These are phyloP conservation scores for Entomobrya proxima DNA, from an alignment of 2,888 invertebrate genomes.

Conservation along the genomic window DNA sequence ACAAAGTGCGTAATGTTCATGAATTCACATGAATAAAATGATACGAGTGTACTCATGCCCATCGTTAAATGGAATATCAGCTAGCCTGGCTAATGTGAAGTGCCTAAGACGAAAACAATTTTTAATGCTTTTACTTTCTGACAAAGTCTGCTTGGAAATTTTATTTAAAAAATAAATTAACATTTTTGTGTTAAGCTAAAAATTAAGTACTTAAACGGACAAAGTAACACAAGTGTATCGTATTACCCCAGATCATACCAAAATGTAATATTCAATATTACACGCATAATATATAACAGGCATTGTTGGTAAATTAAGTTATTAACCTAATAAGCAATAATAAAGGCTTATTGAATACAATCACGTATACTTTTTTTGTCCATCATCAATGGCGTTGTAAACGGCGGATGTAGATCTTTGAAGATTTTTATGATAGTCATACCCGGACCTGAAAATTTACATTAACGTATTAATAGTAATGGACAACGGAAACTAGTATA, in stretches of 20 bases:
- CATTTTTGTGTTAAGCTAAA: too few relatives aligned
- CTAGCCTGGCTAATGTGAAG: background rate
- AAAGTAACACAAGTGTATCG: background rate
- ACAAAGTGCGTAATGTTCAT: slow-evolving; percentile 26
- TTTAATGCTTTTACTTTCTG: background rate
- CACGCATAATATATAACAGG: background rate
- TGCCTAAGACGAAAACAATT: background rate
- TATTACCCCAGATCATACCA: background rate
- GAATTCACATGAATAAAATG: slow-evolving; percentile 22
- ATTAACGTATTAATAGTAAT: background rate
- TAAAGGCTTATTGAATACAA: background rate
- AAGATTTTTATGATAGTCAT: slow-evolving; percentile 30
- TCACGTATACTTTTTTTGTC: slow-evolving; percentile 60
- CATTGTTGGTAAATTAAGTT: background rate
- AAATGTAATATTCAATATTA: background rate
- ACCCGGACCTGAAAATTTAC: slow-evolving; percentile 48
- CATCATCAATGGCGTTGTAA: slow-evolving; percentile 66
- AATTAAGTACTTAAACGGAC: too few relatives aligned
- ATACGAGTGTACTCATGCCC: background rate
- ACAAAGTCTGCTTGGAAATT: background rate
- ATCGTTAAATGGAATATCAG: background rate
- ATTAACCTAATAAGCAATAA: background rate
- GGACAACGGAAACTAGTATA: background rate
- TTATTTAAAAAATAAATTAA: background rate
- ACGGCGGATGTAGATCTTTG: slow-evolving; percentile 52